phyloP scores from a whole-genome alignment of 2,797 vertebrate species.

The Sebastiscus tertius region DNA sequence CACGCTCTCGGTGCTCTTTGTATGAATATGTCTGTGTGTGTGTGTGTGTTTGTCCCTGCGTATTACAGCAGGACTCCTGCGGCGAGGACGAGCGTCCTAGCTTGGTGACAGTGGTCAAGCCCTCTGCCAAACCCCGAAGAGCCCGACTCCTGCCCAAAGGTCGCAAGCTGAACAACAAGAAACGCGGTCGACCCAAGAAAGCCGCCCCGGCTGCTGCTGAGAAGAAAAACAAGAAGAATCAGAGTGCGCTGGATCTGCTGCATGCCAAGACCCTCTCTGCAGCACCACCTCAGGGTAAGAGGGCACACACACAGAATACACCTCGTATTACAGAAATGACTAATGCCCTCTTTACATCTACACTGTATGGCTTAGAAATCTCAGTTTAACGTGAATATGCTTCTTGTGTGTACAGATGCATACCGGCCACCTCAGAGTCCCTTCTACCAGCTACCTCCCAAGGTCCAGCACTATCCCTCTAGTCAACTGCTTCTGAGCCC shows the following conservation, averaged over 20 bases:
- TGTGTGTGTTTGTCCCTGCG: not conserved
- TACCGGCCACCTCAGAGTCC: constrained; percentile 96
- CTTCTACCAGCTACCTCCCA: constrained; percentile 98
- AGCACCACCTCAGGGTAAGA: constrained; percentile 93
- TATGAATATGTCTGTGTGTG: not conserved
- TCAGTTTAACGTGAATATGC: not conserved
- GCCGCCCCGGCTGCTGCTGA: constrained; percentile 85
- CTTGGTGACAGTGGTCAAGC: constrained; percentile 84
- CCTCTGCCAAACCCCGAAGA: constrained; percentile 90
- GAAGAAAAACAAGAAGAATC: constrained; percentile 93
- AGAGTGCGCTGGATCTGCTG: constrained; percentile 92
- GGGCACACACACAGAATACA: not conserved
- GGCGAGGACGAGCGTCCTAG: constrained; percentile 90
- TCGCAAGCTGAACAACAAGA: constrained; percentile 93
- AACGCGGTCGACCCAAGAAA: constrained; percentile 97
- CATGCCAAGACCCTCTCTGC: constrained; percentile 92
- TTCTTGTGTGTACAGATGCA: constrained; percentile 81
- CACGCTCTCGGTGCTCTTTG: not conserved
- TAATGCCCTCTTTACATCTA: not conserved
- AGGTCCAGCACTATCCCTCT: constrained; percentile 92
- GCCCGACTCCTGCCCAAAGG: constrained; percentile 91
- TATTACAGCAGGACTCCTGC: constrained; percentile 88
- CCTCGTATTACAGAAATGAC: not conserved
- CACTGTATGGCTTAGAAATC: not conserved
- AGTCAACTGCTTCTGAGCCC: constrained; percentile 91